Evolutionary conservation across 2,113 vertebrate species (phyloP).

Genomic region (Pseudonaja textilis): DNA sequence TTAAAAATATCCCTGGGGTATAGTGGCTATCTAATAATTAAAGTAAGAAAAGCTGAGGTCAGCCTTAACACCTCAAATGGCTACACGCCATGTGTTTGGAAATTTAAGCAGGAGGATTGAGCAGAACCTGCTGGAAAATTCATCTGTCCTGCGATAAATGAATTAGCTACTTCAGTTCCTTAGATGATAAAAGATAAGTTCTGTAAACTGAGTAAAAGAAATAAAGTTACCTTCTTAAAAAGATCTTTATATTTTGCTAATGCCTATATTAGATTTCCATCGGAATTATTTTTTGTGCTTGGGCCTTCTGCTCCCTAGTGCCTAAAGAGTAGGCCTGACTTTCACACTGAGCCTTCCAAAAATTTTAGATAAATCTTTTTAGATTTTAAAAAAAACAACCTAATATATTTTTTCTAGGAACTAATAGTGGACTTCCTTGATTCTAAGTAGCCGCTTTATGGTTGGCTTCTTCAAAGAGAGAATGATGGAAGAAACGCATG

Average conservation of each 20-base stretch:
- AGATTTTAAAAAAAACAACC: neutral
- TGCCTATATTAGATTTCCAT: neutral
- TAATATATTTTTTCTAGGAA: neutral
- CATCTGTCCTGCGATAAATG: neutral
- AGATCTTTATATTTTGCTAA: neutral
- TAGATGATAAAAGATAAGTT: neutral
- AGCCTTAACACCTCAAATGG: neutral
- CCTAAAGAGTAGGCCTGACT: neutral
- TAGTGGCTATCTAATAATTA: neutral
- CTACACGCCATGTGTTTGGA: neutral
- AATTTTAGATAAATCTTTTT: neutral
- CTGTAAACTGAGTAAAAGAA: neutral
- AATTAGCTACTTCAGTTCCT: neutral
- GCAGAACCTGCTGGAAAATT: neutral
- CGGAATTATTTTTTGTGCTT: neutral
- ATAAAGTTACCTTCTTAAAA: neutral
- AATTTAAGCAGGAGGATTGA: neutral
- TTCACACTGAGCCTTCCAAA: neutral
- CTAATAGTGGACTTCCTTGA: neutral
- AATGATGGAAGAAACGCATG: neutral
- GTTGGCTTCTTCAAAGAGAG: neutral
- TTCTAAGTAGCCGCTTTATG: neutral
- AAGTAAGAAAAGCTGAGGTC: neutral
- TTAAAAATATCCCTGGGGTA: neutral
- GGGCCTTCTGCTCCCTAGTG: neutral